Evolutionary conservation across 2,888 invertebrate genomes (phyloP).

Genomic region (Aleiodes testaceus): DNA sequence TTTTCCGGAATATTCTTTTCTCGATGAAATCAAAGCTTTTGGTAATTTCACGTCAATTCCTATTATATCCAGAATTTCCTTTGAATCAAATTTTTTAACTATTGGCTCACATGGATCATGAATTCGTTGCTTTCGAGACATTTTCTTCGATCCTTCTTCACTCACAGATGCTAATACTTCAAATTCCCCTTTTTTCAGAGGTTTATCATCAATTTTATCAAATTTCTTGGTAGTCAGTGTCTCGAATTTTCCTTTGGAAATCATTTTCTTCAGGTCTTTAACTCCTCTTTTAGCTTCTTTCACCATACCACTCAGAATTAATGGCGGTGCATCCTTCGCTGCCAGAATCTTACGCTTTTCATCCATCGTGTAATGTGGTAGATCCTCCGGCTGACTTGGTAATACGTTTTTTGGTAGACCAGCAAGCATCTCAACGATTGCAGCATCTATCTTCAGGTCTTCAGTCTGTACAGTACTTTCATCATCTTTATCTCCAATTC

Average conservation of each 20-base stretch:
- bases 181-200: background rate
- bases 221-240: conserved; percentile 32
- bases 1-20: conserved; percentile 5
- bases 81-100: conserved; percentile 41
- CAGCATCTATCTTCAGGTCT: conserved; percentile 42
- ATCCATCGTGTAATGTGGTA: conserved; percentile 40
- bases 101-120: conserved; percentile 44
- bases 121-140: background rate
- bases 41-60: conserved; percentile 42
- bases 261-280: conserved; percentile 32
- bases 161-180: conserved; percentile 9
- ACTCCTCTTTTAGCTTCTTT: conserved; percentile 42
- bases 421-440: conserved; percentile 50
- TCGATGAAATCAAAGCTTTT: background rate
- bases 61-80: conserved; percentile 48
- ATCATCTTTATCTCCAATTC: background rate
- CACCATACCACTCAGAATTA: conserved; percentile 41
- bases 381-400: conserved; percentile 44
- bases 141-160: conserved; percentile 17
- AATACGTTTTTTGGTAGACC: conserved; percentile 48
- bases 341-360: conserved; percentile 23
- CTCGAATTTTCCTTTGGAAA: conserved; percentile 31
- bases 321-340: conserved; percentile 39
- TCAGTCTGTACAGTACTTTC: conserved; percentile 20
- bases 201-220: background rate